A percentile compares a stretch with the other conserved stretches of the same genome.
These are phyloP conservation scores for Hyles euphorbiae DNA, from an alignment of 1,140 invertebrate genomes.

Conservation along the genomic window DNA sequence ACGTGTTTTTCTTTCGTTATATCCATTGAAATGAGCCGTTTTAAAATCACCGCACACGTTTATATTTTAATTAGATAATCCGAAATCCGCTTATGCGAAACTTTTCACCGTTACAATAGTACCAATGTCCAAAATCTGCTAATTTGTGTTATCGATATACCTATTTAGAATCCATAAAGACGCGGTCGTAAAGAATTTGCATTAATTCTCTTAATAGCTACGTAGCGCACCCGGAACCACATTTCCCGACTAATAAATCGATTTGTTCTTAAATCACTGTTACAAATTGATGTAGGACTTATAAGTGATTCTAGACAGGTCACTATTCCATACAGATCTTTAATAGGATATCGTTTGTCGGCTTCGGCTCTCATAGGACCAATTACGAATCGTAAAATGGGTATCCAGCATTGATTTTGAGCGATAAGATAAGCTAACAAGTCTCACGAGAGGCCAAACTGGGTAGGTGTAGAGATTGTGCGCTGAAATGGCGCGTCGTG, in stretches of 20 bases:
- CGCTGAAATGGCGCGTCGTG: conserved; percentile 16
- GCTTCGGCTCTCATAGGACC: conserved; percentile 4
- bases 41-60: too few species aligned
- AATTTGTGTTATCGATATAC: too few species aligned
- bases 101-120: neutral
- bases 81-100: too few species aligned
- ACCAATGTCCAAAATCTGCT: too few species aligned
- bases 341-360: conserved; percentile 8
- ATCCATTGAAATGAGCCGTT: too few species aligned
- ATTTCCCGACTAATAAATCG: conserved; percentile 9
- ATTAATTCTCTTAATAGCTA: conserved; percentile 5
- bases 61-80: too few species aligned
- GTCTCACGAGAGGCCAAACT: conserved; percentile 14
- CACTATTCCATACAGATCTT: conserved; percentile 7
- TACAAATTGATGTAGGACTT: conserved; percentile 7
- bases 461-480: conserved; percentile 13
- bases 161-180: too few species aligned
- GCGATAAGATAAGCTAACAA: conserved; percentile 22
- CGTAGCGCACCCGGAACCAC: neutral
- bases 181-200: too few species aligned
- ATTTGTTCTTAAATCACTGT: conserved; percentile 9
- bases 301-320: neutral
- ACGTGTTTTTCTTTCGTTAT: too few species aligned
- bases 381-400: conserved; percentile 11
- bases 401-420: conserved; percentile 12